phyloP scores from a whole-genome alignment of 2,113 vertebrate genomes.

The Sorex araneus region DNA sequence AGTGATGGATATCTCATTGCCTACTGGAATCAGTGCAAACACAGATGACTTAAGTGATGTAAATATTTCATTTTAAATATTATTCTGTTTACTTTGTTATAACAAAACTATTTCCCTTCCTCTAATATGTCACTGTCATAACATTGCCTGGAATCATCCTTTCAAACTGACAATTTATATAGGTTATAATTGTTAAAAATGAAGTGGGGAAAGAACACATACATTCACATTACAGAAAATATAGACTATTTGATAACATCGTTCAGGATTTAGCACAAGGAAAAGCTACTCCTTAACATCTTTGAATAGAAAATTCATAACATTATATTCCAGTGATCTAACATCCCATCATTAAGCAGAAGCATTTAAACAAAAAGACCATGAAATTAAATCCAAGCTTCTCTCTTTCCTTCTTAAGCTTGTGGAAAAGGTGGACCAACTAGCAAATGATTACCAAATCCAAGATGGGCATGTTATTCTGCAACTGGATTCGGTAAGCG shows the following conservation, averaged over 20 bases:
- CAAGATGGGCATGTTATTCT: conserved; percentile 91
- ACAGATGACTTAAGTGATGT: conserved; percentile 92
- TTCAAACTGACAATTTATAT: conserved; percentile 9
- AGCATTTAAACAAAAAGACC: conserved; percentile 26
- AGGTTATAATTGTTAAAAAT: conserved; percentile 25
- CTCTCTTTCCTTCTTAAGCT: conserved; percentile 88
- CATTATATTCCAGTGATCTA: neutral
- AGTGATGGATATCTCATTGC: conserved; percentile 95
- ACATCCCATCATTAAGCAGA: neutral
- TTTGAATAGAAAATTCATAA: neutral
- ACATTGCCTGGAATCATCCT: conserved; percentile 45
- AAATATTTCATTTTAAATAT: conserved; percentile 67
- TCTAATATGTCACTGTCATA: conserved; percentile 18
- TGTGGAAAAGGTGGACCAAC: conserved; percentile 88
- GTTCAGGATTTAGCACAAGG: neutral
- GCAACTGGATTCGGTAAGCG: conserved; percentile 92
- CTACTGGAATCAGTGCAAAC: conserved; percentile 91
- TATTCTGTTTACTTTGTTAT: conserved; percentile 25
- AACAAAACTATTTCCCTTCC: conserved; percentile 31
- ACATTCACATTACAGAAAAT: neutral
- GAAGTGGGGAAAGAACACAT: neutral
- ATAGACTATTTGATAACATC: neutral
- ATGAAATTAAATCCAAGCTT: conserved; percentile 24
- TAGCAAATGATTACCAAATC: conserved; percentile 91
- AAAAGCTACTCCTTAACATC: neutral